Conservation (phyloP, 2,113 vertebrate genomes). For the Eleginops maclovinus region DNA sequence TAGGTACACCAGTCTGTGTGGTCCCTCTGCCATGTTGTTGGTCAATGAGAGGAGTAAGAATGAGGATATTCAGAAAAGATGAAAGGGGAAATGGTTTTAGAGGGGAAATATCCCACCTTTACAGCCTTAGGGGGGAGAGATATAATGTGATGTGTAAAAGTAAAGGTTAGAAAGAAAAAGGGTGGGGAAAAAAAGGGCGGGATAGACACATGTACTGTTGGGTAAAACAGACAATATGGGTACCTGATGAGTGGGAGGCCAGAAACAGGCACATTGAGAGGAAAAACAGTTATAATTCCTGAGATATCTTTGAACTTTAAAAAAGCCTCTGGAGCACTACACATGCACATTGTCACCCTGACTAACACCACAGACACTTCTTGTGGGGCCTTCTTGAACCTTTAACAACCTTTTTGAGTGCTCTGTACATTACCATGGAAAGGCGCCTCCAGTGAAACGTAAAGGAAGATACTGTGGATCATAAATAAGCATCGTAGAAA, state of each 20-base stretch:
- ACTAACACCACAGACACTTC: slow-evolving; percentile 46
- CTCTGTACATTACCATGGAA: slow-evolving; percentile 36
- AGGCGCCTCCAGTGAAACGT: slow-evolving; percentile 48
- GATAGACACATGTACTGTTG: too few species aligned
- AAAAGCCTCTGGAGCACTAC: slow-evolving; percentile 3
- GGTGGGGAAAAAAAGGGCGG: neutral
- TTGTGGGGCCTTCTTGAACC: slow-evolving; percentile 58
- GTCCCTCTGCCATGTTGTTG: slow-evolving; percentile 61
- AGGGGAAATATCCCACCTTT: slow-evolving; percentile 37
- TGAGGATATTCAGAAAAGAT: slow-evolving; percentile 36
- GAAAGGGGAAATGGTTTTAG: neutral
- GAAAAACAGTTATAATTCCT: slow-evolving; percentile 34
- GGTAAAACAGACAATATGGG: neutral
- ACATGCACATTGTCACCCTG: slow-evolving; percentile 27
- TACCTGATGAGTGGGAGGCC: slow-evolving; percentile 7
- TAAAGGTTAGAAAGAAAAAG: neutral
- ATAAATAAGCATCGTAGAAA: slow-evolving; percentile 76
- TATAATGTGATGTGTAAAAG: neutral
- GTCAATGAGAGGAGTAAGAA: slow-evolving; percentile 63
- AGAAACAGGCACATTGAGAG: slow-evolving; percentile 31
- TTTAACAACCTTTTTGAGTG: slow-evolving; percentile 55
- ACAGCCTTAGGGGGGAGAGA: slow-evolving; percentile 27
- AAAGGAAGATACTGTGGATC: slow-evolving; percentile 56
- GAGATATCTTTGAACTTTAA: slow-evolving; percentile 39
- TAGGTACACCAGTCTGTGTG: slow-evolving; percentile 74